A percentile compares a stretch with the other conserved stretches of the same genome.
phyloP scores from a whole-genome alignment of 1,140 invertebrate species.

The Panonychus citri region DNA sequence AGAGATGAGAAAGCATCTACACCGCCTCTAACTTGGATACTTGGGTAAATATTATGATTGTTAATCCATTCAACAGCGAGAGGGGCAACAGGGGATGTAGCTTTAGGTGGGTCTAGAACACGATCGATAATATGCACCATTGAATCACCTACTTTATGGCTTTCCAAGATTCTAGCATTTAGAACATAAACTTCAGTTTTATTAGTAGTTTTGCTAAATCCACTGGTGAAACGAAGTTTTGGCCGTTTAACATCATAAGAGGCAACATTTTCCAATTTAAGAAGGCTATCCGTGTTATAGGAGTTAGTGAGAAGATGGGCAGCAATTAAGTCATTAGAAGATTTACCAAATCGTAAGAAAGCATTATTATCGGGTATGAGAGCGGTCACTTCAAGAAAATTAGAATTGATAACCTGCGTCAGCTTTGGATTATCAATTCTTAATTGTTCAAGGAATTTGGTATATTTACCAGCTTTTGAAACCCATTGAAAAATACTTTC shows the following conservation, averaged over 20 bases:
- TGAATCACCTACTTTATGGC: constrained; percentile 4
- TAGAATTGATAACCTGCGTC: no score
- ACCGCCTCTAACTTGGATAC: constrained; percentile 4
- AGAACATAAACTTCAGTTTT: constrained; percentile 6
- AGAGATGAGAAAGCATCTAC: constrained; percentile 32
- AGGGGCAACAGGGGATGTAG: constrained; percentile 6
- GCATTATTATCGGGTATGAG: no score
- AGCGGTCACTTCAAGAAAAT: no score
- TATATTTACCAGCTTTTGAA: no score
- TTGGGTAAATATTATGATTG: not conserved
- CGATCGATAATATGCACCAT: constrained; percentile 14
- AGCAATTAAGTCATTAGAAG: no score
- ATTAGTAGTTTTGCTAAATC: not conserved
- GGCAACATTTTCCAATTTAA: not conserved
- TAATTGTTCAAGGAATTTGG: no score
- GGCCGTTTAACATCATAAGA: not conserved
- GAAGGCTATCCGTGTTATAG: not conserved
- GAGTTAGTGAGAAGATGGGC: not conserved
- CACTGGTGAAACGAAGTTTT: not conserved
- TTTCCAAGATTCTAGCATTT: constrained; percentile 13
- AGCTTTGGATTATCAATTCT: no score
- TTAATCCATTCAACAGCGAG: not conserved
- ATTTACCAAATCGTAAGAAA: no score
- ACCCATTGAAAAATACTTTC: no score
- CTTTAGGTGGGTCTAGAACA: constrained; percentile 4